Evolutionary conservation across 1,140 invertebrate species (phyloP).

Genomic region (Eulimnadia texana): DNA sequence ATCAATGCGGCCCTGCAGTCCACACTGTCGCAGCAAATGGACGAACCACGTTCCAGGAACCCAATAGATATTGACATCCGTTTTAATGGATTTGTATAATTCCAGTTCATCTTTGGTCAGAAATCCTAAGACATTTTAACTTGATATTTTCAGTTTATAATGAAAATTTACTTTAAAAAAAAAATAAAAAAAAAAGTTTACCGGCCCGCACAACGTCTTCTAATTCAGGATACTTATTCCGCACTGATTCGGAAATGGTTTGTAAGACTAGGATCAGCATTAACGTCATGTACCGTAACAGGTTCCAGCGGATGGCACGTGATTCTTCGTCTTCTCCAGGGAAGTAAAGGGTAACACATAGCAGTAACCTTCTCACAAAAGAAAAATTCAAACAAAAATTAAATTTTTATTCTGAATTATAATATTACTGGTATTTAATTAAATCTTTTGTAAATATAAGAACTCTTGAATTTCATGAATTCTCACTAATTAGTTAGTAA

Average conservation of each 20-base stretch:
- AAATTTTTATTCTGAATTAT: not conserved
- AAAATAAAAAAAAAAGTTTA: not conserved
- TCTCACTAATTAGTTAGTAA: too few species aligned
- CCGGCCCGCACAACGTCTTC: not conserved
- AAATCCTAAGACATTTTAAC: constrained; percentile 38
- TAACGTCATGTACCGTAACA: constrained; percentile 51
- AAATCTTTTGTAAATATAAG: not conserved
- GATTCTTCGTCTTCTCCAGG: constrained; percentile 4
- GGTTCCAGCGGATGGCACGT: constrained; percentile 31
- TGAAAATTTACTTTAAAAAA: constrained; percentile 6
- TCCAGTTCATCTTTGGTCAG: constrained; percentile 44
- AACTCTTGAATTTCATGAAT: too few species aligned
- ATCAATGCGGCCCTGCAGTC: constrained; percentile 31
- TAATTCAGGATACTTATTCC: constrained; percentile 44
- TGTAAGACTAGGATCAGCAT: constrained; percentile 46
- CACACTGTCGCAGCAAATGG: constrained; percentile 37
- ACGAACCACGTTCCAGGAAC: constrained; percentile 52
- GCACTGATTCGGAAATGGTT: constrained; percentile 56
- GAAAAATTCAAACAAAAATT: not conserved
- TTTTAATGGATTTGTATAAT: constrained; percentile 38
- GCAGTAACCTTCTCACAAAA: not conserved
- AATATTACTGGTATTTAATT: constrained; percentile 7
- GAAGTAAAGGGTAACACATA: constrained; percentile 2
- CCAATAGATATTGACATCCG: constrained; percentile 43
- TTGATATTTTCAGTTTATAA: not conserved